Evolutionary conservation across 2,113 vertebrate genomes (phyloP).

Genomic region (Lates calcarifer): DNA sequence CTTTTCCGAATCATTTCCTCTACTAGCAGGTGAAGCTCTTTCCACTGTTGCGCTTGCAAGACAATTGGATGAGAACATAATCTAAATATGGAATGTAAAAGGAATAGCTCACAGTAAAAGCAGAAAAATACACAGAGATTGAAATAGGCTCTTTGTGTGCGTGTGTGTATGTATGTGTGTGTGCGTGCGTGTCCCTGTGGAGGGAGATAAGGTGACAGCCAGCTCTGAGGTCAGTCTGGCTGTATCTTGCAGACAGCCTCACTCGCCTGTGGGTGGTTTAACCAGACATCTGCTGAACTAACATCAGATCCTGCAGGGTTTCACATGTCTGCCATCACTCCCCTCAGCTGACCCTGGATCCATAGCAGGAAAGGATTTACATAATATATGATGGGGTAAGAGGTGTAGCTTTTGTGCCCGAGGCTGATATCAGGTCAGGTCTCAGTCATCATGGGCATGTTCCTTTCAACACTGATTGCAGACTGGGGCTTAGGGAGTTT

Average conservation of each 20-base stretch:
- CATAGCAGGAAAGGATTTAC: conserved; percentile 56
- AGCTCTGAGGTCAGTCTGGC: conserved; percentile 66
- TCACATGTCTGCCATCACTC: conserved; percentile 36
- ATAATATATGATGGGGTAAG: conserved; percentile 55
- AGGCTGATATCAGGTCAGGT: conserved; percentile 48
- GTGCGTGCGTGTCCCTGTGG: conserved; percentile 27
- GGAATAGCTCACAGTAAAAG: conserved; percentile 9
- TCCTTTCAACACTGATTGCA: conserved; percentile 40
- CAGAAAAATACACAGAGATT: conserved; percentile 10
- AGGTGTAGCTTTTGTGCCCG: conserved; percentile 41
- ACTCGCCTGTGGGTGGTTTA: conserved; percentile 64
- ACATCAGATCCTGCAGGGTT: conserved; percentile 61
- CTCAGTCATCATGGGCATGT: conserved; percentile 43
- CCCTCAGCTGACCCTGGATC: conserved; percentile 63
- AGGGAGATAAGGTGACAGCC: conserved; percentile 71
- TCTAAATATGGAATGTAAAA: conserved; percentile 22
- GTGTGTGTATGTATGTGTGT: not conserved
- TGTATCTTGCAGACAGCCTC: conserved; percentile 65
- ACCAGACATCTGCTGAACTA: conserved; percentile 70
- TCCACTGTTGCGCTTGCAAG: not conserved
- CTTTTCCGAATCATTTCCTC: too few relatives aligned
- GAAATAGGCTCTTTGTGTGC: conserved; percentile 21
- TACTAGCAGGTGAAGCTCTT: not conserved
- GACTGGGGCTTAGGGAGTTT: conserved; percentile 23
- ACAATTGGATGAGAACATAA: conserved; percentile 15